Evolutionary conservation across 2,113 vertebrate species (phyloP).

Genomic region (Oreocharis arfaki): DNA sequence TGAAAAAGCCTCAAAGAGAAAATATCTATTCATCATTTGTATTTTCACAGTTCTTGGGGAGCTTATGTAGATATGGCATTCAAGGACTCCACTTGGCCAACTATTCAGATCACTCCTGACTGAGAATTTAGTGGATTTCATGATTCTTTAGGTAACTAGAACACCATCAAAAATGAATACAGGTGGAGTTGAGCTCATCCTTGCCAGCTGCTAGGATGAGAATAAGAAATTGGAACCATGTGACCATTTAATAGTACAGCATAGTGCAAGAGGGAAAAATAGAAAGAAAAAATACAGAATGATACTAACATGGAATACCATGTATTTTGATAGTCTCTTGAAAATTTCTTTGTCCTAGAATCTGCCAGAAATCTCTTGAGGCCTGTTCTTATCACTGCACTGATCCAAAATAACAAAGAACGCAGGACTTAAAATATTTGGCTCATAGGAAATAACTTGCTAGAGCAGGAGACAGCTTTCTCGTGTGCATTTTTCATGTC

Average conservation of each 20-base stretch:
- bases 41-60: not conserved
- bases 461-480: conserved; percentile 1
- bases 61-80: not conserved
- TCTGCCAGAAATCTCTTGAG: not conserved
- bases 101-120: not conserved
- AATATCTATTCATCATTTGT: not conserved
- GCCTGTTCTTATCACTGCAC: not conserved
- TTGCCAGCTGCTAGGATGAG: not conserved
- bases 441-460: not conserved
- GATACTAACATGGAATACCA: not conserved
- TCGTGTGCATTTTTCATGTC: not conserved
- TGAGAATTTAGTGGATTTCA: not conserved
- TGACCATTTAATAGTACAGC: not conserved
- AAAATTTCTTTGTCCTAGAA: not conserved
- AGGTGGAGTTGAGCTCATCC: not conserved
- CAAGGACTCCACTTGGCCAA: not conserved
- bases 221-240: not conserved
- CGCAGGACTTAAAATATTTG: not conserved
- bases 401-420: not conserved
- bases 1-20: not conserved
- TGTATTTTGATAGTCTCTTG: not conserved
- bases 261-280: not conserved
- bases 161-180: not conserved
- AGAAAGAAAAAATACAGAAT: not conserved
- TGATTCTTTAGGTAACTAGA: not conserved